Conservation (phyloP, 2,113 vertebrate species). For the Nothoprocta pentlandii region DNA sequence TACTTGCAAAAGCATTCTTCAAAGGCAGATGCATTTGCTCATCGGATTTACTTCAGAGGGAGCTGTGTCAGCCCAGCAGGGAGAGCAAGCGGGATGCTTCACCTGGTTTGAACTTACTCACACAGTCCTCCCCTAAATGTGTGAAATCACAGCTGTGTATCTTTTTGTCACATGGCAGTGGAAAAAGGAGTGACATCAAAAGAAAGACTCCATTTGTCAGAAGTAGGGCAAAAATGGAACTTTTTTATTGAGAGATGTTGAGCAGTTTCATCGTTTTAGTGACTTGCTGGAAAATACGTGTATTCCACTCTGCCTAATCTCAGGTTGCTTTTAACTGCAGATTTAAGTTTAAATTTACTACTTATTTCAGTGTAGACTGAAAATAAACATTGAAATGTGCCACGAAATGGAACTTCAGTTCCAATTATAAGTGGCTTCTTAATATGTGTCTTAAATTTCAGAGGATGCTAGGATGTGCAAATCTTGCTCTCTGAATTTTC, state of each 20-base stretch:
- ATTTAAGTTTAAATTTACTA: neutral
- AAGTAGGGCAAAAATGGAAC: neutral
- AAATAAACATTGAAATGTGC: neutral
- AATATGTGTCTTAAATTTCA: neutral
- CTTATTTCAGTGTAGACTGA: neutral
- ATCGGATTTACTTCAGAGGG: neutral
- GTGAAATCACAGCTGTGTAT: neutral
- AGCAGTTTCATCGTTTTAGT: neutral
- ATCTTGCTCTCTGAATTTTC: neutral
- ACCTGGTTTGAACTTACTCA: neutral
- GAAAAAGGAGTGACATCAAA: neutral
- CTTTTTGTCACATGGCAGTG: neutral
- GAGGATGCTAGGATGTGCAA: neutral
- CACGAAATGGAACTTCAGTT: neutral
- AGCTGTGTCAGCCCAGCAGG: neutral
- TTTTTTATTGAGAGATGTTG: neutral
- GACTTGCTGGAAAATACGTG: neutral
- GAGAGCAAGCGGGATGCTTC: neutral
- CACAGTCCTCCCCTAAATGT: accelerated
- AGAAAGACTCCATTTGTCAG: neutral
- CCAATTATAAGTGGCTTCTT: neutral
- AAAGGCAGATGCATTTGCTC: neutral
- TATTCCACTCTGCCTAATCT: neutral
- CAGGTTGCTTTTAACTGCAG: neutral
- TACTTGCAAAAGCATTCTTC: neutral